These are phyloP conservation scores for Urophycis tenuis DNA, from an alignment of 2,797 vertebrate genomes.

Conservation along the genomic window DNA sequence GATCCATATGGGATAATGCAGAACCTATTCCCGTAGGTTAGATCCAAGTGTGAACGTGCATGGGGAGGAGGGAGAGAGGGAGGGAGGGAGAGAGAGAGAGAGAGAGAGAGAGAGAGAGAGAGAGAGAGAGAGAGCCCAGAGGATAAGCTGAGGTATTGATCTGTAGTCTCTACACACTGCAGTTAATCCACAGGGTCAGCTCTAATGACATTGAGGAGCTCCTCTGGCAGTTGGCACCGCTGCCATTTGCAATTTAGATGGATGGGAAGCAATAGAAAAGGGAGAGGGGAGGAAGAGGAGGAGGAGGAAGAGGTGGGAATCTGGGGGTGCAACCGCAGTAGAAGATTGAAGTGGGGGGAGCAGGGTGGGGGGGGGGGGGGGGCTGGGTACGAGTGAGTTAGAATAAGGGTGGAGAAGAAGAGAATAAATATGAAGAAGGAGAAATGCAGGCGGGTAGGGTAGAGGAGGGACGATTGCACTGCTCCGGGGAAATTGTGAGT, in stretches of 20 bases:
- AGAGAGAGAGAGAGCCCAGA: conserved; percentile 55
- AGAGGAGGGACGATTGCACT: not conserved
- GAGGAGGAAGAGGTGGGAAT: conserved; percentile 27
- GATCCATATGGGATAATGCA: not conserved
- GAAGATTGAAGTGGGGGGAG: conserved; percentile 6
- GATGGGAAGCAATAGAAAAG: conserved; percentile 35
- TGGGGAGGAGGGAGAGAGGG: too few species aligned
- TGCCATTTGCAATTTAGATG: conserved; percentile 71
- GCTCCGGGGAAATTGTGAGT: not conserved
- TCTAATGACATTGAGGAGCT: conserved; percentile 67
- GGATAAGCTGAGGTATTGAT: conserved; percentile 62
- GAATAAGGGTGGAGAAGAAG: not conserved
- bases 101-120: conserved; percentile 38
- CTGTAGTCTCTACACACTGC: conserved; percentile 57
- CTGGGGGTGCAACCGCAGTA: conserved; percentile 22
- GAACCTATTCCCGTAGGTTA: conserved; percentile 29
- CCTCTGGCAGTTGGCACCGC: conserved; percentile 54
- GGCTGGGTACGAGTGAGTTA: not conserved
- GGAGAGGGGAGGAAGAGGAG: conserved; percentile 16
- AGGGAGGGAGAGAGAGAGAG: too few species aligned
- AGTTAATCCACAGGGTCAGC: conserved; percentile 66
- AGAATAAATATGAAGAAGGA: not conserved
- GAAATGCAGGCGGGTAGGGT: not conserved
- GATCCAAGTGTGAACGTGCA: conserved; percentile 53
- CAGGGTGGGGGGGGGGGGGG: conserved; percentile 19